Evolutionary conservation across 2,113 vertebrate species (phyloP).

Genomic region (Vidua chalybeata): DNA sequence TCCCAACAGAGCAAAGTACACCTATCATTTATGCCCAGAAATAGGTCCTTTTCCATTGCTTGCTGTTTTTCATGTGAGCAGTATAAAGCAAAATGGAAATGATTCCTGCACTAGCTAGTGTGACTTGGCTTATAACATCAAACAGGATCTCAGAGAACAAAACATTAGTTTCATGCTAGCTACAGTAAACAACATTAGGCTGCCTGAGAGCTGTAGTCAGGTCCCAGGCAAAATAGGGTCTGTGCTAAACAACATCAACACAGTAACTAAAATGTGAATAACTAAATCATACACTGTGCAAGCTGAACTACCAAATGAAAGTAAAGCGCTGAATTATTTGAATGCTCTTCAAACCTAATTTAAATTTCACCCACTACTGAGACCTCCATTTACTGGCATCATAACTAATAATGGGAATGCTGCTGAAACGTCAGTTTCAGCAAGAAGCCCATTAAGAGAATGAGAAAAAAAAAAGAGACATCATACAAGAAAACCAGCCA

Average conservation of each 20-base stretch:
- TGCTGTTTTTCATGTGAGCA: conserved; percentile 14
- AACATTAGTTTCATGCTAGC: conserved; percentile 50
- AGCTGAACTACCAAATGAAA: conserved; percentile 53
- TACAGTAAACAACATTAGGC: conserved; percentile 54
- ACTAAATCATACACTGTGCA: conserved; percentile 58
- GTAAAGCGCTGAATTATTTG: conserved; percentile 56
- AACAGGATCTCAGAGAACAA: conserved; percentile 46
- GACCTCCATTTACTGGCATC: conserved; percentile 62
- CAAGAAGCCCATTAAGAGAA: conserved; percentile 60
- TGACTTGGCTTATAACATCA: conserved; percentile 51
- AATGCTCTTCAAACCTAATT: conserved; percentile 65
- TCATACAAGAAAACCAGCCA: conserved; percentile 63
- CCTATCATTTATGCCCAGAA: not conserved
- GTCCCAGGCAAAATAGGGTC: conserved; percentile 56
- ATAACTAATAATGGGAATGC: conserved; percentile 70
- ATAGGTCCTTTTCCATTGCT: not conserved
- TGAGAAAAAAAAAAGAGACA: conserved; percentile 54
- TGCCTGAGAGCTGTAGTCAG: conserved; percentile 2
- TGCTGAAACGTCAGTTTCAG: conserved; percentile 68
- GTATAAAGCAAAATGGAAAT: conserved; percentile 51
- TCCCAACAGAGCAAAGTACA: not conserved
- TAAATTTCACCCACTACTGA: conserved; percentile 69
- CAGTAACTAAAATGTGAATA: conserved; percentile 64
- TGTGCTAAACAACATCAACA: conserved; percentile 48
- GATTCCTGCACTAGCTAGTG: conserved; percentile 25